phyloP scores from a whole-genome alignment of 2,888 invertebrate genomes.

The Marasmarcha lunaedactyla region DNA sequence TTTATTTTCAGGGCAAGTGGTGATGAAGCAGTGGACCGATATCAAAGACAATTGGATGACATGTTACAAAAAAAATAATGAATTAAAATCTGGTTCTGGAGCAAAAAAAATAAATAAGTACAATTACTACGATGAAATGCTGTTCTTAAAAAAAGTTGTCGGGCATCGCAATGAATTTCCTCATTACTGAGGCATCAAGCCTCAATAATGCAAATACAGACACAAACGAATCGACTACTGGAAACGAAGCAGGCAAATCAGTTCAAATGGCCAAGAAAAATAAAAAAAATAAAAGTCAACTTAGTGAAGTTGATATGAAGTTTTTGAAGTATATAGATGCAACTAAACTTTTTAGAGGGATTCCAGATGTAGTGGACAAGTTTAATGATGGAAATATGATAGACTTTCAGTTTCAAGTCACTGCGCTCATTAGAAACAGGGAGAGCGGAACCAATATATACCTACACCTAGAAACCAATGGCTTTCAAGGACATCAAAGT shows the following conservation, averaged over 20 bases:
- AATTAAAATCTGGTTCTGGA: slow-evolving; percentile 13
- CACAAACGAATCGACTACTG: slow-evolving; percentile 17
- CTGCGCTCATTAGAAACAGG: slow-evolving; percentile 17
- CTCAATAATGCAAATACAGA: slow-evolving; percentile 17
- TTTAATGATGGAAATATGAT: slow-evolving; percentile 18
- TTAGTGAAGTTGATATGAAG: slow-evolving; percentile 16
- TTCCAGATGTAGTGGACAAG: slow-evolving; percentile 18
- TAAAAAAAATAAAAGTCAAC: slow-evolving; percentile 13
- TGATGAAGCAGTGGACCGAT: slow-evolving; percentile 15
- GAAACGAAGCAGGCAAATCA: slow-evolving; percentile 16
- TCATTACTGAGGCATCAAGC: slow-evolving; percentile 16
- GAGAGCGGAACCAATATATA: slow-evolving; percentile 17
- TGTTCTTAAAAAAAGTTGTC: slow-evolving; percentile 8
- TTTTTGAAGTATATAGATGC: slow-evolving; percentile 17
- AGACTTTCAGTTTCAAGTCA: slow-evolving; percentile 18
- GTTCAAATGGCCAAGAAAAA: slow-evolving; percentile 15
- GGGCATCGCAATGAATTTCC: slow-evolving; percentile 18
- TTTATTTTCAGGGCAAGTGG: slow-evolving; percentile 13
- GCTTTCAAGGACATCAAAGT: slow-evolving; percentile 18
- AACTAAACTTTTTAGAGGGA: slow-evolving; percentile 17
- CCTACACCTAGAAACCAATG: slow-evolving; percentile 18
- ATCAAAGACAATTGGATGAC: slow-evolving; percentile 15
- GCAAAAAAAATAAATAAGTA: slow-evolving; percentile 13
- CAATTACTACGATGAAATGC: slow-evolving; percentile 11
- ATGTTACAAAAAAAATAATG: slow-evolving; percentile 14